phyloP scores from a whole-genome alignment of 2,888 invertebrate species.

The Athalia circularis region DNA sequence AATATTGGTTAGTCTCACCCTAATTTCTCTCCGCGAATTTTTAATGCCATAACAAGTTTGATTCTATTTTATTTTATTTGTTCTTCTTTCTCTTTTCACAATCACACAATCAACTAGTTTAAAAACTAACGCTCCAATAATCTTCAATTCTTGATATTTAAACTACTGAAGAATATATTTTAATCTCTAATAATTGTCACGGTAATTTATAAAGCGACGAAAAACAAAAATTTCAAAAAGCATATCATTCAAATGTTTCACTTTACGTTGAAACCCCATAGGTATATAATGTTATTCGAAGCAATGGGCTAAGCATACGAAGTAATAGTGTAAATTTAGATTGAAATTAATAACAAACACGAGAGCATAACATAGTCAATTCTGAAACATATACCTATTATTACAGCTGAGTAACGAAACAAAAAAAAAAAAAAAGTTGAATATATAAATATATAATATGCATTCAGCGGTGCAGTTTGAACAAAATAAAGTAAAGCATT shows the following conservation, averaged over 20 bases:
- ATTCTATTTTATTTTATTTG: background rate
- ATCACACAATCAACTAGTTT: background rate
- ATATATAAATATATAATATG: no score
- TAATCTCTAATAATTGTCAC: conserved; percentile 18
- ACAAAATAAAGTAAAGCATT: conserved; percentile 3
- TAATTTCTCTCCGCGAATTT: background rate
- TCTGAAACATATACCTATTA: conserved; percentile 47
- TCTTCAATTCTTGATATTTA: conserved; percentile 13
- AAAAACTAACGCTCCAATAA: conserved; percentile 23
- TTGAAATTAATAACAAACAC: conserved; percentile 32
- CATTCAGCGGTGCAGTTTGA: conserved; percentile 27
- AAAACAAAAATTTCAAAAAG: conserved; percentile 12
- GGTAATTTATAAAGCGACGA: conserved; percentile 4
- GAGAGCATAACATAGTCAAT: conserved; percentile 50
- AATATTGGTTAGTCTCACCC: background rate
- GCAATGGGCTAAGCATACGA: conserved; percentile 41
- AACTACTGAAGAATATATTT: conserved; percentile 22
- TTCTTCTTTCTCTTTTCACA: background rate
- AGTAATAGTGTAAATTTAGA: conserved; percentile 23
- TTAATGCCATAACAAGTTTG: background rate
- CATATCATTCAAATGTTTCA: conserved; percentile 40
- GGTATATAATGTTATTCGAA: conserved; percentile 23
- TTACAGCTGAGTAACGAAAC: conserved; percentile 3
- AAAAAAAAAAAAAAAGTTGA: background rate
- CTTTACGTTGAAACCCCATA: conserved; percentile 35